Evolutionary conservation across 2,797 vertebrate species (phyloP).

Genomic region (Sarcophilus harrisii): DNA sequence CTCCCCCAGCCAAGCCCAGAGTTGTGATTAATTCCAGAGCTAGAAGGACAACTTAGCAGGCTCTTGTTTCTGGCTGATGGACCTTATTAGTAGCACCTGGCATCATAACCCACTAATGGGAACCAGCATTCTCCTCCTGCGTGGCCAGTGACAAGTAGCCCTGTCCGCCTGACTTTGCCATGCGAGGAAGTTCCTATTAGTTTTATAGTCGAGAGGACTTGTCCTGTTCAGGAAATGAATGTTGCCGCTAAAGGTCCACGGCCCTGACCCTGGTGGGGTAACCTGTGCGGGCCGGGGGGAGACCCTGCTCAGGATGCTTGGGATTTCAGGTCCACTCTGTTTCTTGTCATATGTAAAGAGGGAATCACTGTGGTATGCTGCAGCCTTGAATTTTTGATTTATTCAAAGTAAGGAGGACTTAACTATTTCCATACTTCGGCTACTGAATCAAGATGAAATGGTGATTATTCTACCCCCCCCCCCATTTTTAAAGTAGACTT

Average conservation of each 20-base stretch:
- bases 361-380: constrained; percentile 78
- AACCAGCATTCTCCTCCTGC: constrained; percentile 86
- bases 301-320: constrained; percentile 86
- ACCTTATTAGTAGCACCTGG: constrained; percentile 94
- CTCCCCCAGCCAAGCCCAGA: constrained; percentile 51
- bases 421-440: constrained; percentile 83
- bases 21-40: constrained; percentile 93
- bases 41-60: constrained; percentile 81
- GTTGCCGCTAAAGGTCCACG: constrained; percentile 86
- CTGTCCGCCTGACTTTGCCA: constrained; percentile 81
- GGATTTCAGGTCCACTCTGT: constrained; percentile 88
- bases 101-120: constrained; percentile 89
- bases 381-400: constrained; percentile 88
- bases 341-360: constrained; percentile 88
- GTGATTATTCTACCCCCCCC: accelerated
- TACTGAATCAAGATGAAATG: background rate
- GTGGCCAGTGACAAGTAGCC: constrained; percentile 82
- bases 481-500: background rate
- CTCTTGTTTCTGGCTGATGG: constrained; percentile 87
- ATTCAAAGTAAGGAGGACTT: constrained; percentile 80
- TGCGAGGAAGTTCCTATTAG: constrained; percentile 92
- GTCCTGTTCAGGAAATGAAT: constrained; percentile 95
- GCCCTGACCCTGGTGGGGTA: constrained; percentile 88
- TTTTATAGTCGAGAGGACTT: constrained; percentile 91
- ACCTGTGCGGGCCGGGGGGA: constrained; percentile 86